Conservation (phyloP, 2,797 vertebrate species). For the Lophotriccus pileatus region DNA sequence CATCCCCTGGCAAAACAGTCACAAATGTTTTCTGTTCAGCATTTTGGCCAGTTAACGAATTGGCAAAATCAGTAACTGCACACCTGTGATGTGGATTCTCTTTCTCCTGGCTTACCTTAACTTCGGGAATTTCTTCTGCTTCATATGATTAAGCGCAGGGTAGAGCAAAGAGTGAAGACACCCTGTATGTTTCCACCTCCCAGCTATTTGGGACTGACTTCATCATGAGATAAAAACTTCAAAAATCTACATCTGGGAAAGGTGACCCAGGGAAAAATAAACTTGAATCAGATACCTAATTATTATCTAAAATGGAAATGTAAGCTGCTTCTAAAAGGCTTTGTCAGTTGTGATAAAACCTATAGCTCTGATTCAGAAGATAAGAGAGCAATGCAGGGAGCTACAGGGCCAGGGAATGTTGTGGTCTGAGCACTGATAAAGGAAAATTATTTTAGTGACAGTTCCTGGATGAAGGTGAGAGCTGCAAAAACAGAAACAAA, state of each 20-base stretch:
- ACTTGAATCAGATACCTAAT: background rate
- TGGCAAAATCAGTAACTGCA: background rate
- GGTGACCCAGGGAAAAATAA: background rate
- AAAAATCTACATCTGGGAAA: background rate
- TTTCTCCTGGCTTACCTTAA: background rate
- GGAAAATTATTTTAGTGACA: constrained; percentile 8
- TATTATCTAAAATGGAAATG: constrained; percentile 16
- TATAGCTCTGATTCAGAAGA: background rate
- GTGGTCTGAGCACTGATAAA: background rate
- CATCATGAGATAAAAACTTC: background rate
- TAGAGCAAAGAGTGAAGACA: background rate
- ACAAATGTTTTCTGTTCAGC: background rate
- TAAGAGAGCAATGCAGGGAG: background rate
- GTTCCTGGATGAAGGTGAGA: background rate
- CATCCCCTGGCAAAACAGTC: too few relatives aligned
- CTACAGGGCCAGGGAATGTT: background rate
- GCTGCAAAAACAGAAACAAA: constrained; percentile 18
- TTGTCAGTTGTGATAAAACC: background rate
- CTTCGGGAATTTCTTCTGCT: background rate
- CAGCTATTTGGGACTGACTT: background rate
- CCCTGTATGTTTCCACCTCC: background rate
- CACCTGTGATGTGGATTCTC: background rate
- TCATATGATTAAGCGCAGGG: background rate
- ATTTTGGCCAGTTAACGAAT: background rate
- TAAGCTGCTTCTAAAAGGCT: background rate